Evolutionary conservation across 1,140 invertebrate species (phyloP), one percentile per base, ranked within the genome.

Genomic region (Apis cerana): DNA sequence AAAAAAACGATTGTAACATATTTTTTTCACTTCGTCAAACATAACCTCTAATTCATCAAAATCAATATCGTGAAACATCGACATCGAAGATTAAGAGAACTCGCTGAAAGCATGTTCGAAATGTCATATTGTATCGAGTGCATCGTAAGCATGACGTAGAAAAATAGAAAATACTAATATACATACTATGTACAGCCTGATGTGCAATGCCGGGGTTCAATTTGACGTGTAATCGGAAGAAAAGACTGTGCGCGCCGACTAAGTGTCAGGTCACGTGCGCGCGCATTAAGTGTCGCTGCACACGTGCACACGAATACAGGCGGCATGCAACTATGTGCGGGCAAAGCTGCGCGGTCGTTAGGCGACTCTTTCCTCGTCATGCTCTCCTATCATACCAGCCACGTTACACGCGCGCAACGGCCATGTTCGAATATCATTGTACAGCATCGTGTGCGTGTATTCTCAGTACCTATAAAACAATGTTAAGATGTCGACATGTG

Each of bases 401-500:
- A 21, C 50, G 58, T 13, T 43, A 50, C 50, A 61, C 70, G 21
- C 43, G 65, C 11, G 43, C 43, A n/a, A 13, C 62, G 9, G 12
- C 43, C 52, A 8, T 33, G 52, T 50, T 48, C 9, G 43, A 23
- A 58, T 54, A 19, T 52, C 33, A 27, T 10, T 23, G 15, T 21
- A 4, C 17, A 43, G 54, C 21, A 15, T 23, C 27, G 17, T 80
- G 58, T n/a, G 33, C 27, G 33, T 43, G 61, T 43, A 52, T n/a
- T 48, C 48, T 17, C 33, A 12, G 59, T 62, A 56, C 75, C 33
- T 81, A 74, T 65, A 79, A 50, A 56, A 23, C 76, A 50, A 70
- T 54, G 67, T 27, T 23, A 33, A 59, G 84, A 89, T 89, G 89
- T 89, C 89, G 85, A 83, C 89, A 85, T 87, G 84, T 89, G 85